Conservation (phyloP, 2,113 vertebrate species). For the Mesitornis unicolor region DNA sequence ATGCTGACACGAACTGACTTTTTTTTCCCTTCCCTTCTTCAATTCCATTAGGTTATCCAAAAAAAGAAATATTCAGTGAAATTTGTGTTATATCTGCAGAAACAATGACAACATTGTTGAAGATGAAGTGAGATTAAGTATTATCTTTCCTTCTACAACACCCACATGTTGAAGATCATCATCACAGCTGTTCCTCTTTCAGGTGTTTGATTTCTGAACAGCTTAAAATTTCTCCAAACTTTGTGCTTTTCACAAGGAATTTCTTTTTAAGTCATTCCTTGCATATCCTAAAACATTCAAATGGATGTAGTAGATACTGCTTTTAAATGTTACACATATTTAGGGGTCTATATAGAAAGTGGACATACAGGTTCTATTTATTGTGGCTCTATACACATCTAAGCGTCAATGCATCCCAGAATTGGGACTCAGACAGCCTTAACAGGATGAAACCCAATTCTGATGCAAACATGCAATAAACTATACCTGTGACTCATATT, state of each 20-base stretch:
- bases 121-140: not conserved
- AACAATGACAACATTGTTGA: not conserved
- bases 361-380: not conserved
- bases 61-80: not conserved
- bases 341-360: not conserved
- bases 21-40: not conserved
- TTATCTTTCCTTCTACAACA: slow-evolving; percentile 5
- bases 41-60: not conserved
- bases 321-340: not conserved
- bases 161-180: not conserved
- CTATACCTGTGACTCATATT: not conserved
- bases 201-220: not conserved
- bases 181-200: not conserved
- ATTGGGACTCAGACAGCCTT: not conserved
- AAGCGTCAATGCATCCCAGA: not conserved
- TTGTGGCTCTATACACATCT: not conserved
- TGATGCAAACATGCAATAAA: not conserved
- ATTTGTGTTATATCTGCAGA: not conserved
- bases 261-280: not conserved
- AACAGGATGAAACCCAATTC: not conserved
- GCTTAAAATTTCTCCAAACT: not conserved
- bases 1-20: not conserved
- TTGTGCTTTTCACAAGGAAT: not conserved
- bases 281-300: not conserved
- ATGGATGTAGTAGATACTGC: not conserved